Evolutionary conservation across 2,888 invertebrate species (phyloP).

Genomic region (Xanthorhoe spadicearia): DNA sequence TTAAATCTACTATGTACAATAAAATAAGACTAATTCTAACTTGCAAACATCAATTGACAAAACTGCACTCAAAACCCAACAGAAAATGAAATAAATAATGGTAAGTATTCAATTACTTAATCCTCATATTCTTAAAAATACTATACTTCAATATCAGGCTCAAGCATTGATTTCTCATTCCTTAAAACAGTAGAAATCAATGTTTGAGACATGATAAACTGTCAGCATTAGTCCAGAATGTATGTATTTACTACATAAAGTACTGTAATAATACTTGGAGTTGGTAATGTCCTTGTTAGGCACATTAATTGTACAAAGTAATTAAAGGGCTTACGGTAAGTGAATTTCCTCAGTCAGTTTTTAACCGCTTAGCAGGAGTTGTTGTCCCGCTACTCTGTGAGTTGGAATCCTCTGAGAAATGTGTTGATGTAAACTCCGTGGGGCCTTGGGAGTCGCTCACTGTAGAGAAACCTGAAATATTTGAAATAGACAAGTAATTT

Average conservation of each 20-base stretch:
- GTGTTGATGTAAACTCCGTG: constrained; percentile 93
- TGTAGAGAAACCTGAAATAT: constrained; percentile 91
- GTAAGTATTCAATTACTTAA: not conserved
- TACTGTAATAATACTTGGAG: not conserved
- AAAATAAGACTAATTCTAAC: not conserved
- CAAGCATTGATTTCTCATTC: too few species aligned
- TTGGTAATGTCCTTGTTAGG: constrained; percentile 33
- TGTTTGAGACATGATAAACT: too few species aligned
- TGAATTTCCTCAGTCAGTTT: constrained; percentile 90
- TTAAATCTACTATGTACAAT: not conserved
- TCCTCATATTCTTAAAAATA: not conserved
- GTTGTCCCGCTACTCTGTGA: constrained; percentile 93
- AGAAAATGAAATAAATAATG: not conserved
- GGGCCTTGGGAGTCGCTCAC: constrained; percentile 96
- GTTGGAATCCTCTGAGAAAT: constrained; percentile 96
- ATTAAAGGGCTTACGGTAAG: constrained; percentile 31
- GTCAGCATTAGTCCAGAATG: not conserved
- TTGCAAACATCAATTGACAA: too few species aligned
- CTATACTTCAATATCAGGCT: not conserved
- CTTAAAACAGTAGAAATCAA: too few species aligned
- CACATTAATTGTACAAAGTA: constrained; percentile 39
- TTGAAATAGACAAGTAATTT: not conserved
- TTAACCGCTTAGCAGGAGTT: constrained; percentile 89
- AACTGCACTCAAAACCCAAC: not conserved
- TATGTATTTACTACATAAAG: not conserved